phyloP scores from a whole-genome alignment of 2,888 invertebrate species.

The Glomeris marginata region DNA sequence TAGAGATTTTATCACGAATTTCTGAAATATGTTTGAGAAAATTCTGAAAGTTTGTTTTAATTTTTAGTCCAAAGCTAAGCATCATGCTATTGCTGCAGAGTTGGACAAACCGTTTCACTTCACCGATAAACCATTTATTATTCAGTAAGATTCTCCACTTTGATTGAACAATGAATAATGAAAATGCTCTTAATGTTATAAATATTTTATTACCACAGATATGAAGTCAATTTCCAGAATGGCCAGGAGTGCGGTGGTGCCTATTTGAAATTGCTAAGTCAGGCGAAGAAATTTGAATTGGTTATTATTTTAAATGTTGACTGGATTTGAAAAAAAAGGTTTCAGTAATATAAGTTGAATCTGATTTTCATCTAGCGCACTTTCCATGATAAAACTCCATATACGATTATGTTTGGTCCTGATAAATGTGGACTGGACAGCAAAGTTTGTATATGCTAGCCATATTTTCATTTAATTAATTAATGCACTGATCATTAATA shows the following conservation, averaged over 20 bases:
- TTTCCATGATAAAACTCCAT: constrained; percentile 91
- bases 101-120: constrained; percentile 70
- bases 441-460: constrained; percentile 42
- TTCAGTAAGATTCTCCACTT: constrained; percentile 61
- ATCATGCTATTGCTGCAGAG: constrained; percentile 76
- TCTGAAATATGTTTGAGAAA: background rate
- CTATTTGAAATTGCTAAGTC: constrained; percentile 81
- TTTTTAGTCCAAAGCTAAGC: constrained; percentile 70
- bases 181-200: background rate
- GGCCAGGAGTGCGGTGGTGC: constrained; percentile 98
- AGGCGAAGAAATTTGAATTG: constrained; percentile 49
- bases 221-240: constrained; percentile 59
- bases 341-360: constrained; percentile 8
- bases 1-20: constrained; percentile 4
- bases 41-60: constrained; percentile 2
- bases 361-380: constrained; percentile 35
- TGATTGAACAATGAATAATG: background rate
- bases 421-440: constrained; percentile 97
- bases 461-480: background rate
- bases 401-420: constrained; percentile 99
- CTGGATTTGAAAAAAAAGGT: constrained; percentile 1
- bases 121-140: constrained; percentile 52
- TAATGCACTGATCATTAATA: background rate
- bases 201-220: constrained; percentile 24
- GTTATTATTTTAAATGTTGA: constrained; percentile 16